Conservation (phyloP, 30 jellyfish, hydroid and myxozoan species). For the Turritopsis rubra region DNA sequence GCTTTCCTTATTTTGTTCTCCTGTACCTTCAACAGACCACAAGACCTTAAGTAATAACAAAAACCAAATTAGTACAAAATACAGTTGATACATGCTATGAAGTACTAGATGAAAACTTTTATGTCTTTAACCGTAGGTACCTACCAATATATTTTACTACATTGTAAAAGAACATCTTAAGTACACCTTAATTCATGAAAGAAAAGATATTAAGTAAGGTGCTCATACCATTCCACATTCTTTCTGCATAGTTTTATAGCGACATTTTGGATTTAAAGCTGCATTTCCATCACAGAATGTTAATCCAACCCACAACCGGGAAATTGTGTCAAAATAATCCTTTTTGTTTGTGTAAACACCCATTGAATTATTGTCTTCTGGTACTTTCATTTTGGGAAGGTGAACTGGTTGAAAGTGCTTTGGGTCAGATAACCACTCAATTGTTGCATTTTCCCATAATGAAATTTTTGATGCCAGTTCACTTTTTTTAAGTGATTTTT, state of each 20-base stretch:
- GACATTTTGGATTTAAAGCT: constrained; percentile 28
- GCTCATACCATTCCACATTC: constrained; percentile 28
- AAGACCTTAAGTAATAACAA: neutral
- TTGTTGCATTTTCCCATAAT: constrained; percentile 24
- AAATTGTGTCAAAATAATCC: constrained; percentile 25
- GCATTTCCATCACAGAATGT: constrained; percentile 30
- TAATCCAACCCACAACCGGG: constrained; percentile 37
- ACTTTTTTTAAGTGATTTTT: neutral
- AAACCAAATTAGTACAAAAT: too few relatives aligned
- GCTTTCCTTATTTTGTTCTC: neutral
- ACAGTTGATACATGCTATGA: too few relatives aligned
- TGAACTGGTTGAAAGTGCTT: constrained; percentile 11
- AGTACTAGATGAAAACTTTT: too few relatives aligned
- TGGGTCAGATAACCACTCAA: constrained; percentile 28
- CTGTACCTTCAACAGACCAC: neutral
- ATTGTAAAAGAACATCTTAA: too few relatives aligned
- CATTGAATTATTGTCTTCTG: neutral
- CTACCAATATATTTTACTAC: too few relatives aligned
- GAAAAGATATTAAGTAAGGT: neutral
- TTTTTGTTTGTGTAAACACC: constrained; percentile 29
- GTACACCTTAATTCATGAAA: neutral
- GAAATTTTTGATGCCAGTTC: constrained; percentile 17
- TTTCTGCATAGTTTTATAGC: neutral
- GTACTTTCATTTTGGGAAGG: constrained; percentile 27
- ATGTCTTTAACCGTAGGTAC: too few relatives aligned